Conservation (phyloP, 37 sponge, comb jelly and placozoan species). For the Diacarnus erythraeanus region DNA sequence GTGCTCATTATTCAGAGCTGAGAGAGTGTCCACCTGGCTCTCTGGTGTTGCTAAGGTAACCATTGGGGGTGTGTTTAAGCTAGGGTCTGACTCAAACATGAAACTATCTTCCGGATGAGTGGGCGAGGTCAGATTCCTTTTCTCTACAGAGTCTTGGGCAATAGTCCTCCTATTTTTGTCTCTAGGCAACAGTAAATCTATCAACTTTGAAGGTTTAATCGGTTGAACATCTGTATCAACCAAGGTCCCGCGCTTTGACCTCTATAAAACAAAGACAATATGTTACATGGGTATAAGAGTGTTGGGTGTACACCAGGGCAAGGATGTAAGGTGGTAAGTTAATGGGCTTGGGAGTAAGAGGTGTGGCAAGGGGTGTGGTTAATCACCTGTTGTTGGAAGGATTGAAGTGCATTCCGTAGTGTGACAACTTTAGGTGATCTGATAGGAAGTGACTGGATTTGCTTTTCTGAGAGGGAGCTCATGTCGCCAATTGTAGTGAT, state of each 20-base stretch:
- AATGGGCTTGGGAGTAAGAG: too few relatives aligned
- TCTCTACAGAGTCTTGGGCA: background rate
- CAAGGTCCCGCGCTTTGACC: too few relatives aligned
- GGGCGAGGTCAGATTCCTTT: background rate
- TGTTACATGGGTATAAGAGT: too few relatives aligned
- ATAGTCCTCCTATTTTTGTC: too few relatives aligned
- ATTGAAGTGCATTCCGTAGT: slow-evolving; percentile 24
- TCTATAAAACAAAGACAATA: too few relatives aligned
- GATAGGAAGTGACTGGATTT: slow-evolving; percentile 58
- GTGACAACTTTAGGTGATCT: slow-evolving; percentile 42
- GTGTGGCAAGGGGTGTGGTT: too few relatives aligned
- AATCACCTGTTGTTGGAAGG: slow-evolving; percentile 27
- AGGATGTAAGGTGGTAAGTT: too few relatives aligned
- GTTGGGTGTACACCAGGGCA: too few relatives aligned
- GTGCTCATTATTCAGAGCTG: background rate
- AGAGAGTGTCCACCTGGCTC: background rate
- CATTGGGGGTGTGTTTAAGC: background rate
- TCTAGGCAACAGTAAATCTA: too few relatives aligned
- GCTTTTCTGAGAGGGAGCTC: slow-evolving; percentile 31
- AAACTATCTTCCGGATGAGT: background rate
- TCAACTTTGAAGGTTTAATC: too few relatives aligned
- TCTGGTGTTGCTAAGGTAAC: background rate
- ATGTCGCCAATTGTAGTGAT: slow-evolving; percentile 56
- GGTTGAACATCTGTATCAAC: too few relatives aligned
- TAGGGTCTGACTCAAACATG: background rate